phyloP scores from a whole-genome alignment of 2,888 invertebrate species.

The Diaphora mendica region DNA sequence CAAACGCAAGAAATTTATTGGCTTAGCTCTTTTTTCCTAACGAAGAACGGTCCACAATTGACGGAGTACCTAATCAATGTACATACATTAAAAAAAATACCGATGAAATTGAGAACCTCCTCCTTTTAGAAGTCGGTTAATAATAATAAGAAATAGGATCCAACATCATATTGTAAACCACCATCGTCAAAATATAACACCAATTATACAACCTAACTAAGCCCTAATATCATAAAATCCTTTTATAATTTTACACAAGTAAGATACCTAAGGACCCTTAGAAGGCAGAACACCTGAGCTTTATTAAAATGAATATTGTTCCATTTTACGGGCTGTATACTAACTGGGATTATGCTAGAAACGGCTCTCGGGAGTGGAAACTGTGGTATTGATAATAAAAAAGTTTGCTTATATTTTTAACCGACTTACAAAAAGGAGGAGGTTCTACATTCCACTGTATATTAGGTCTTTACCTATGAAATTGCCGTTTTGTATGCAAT shows the following conservation, averaged over 20 bases:
- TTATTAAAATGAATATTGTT: conserved; percentile 55
- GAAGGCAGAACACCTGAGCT: conserved; percentile 51
- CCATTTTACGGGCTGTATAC: conserved; percentile 22
- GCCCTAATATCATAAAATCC: conserved; percentile 15
- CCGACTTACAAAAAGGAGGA: too few relatives aligned
- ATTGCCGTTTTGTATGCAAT: too few relatives aligned
- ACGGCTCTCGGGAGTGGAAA: conserved; percentile 2
- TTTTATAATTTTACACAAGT: conserved; percentile 24
- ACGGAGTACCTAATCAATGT: too few relatives aligned
- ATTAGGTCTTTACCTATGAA: too few relatives aligned
- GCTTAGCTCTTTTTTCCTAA: too few relatives aligned
- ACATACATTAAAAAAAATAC: too few relatives aligned
- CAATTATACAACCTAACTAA: background rate
- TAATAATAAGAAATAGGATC: background rate
- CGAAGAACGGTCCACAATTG: too few relatives aligned
- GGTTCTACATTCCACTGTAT: too few relatives aligned
- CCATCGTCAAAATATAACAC: background rate
- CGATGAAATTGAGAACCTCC: too few relatives aligned
- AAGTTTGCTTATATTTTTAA: conserved; percentile 5
- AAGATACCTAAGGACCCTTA: conserved; percentile 13
- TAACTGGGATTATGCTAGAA: conserved; percentile 18
- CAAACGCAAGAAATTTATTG: too few relatives aligned
- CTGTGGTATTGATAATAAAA: conserved; percentile 7
- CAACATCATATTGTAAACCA: background rate
- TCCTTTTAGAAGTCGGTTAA: too few relatives aligned